Base-by-base conservation (phyloP, 1,140 invertebrate species). In the Cotesia chilonis region DNA sequence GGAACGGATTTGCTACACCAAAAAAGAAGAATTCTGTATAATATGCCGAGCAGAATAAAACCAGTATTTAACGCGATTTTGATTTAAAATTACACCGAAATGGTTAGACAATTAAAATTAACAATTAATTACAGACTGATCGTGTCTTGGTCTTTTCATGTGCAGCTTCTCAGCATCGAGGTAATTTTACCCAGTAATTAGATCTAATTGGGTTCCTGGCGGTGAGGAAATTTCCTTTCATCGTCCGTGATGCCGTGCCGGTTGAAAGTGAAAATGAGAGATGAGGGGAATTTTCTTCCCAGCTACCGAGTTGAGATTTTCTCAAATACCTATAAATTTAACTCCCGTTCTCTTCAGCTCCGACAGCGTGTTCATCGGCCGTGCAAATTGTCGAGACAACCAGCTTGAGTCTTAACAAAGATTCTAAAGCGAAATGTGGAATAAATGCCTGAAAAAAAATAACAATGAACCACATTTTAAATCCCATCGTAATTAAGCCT, bases 191-290 rank as follows among this genome's bases (percentile, higher is more conserved):
- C n/a, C 41, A 55, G 60, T 65, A 71, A 71, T 71, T 71, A 71
- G 60, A 52, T 61, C 41, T n/a, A 71, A 71, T 71, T 63, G 52
- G 59, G 7, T 52, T 17, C 6, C 69, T 4, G 9, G 38, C 4
- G 41, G 66, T 55, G 1, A 68, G 47, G 28, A 68, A 68, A 68
- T 78, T 79, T 78, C 51, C 73, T 81, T 28, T 54, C 35, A 35
- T 10, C 66, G 28, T 38, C 14, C 6, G 35, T 7, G 17, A 4
- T 37, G 12, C 12, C 5, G 4, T 63, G 52, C 20, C 4, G 28
- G 57, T 20, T 12, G 14, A 14, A 28, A 51, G 47, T 52, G 38
- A 67, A 35, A 51, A 51, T 35, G 66, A 68, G 66, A 68, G 14
- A 41, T 51, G 28, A 3, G n/a, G 20, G 4, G 51, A 65, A 20